These are phyloP conservation scores for Lasioglossum marginatum DNA, from an alignment of 2,888 invertebrate species.

Conservation along the genomic window DNA sequence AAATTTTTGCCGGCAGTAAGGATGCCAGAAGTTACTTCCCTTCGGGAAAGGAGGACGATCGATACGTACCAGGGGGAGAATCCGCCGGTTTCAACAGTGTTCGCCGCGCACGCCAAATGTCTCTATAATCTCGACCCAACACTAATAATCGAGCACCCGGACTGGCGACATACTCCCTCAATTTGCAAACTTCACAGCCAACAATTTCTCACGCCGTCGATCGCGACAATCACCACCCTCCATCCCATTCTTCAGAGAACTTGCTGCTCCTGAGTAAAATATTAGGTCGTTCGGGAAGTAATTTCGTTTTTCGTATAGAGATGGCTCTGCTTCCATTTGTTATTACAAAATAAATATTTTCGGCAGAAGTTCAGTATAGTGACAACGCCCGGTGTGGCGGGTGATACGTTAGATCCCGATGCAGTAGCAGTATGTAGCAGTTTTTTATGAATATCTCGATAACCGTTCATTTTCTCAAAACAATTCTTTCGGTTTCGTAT, in stretches of 20 bases:
- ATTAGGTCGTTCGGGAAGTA: too few relatives aligned
- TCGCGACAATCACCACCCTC: background rate
- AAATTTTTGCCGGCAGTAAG: slow-evolving; percentile 47
- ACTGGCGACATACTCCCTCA: background rate
- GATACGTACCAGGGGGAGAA: slow-evolving; percentile 35
- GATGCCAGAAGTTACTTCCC: slow-evolving; percentile 42
- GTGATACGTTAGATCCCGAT: too few relatives aligned
- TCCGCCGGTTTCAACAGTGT: slow-evolving; percentile 6
- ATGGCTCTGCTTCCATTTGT: too few relatives aligned
- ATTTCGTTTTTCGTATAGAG: too few relatives aligned
- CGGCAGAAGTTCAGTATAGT: too few relatives aligned
- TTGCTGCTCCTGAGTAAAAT: background rate
- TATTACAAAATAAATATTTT: too few relatives aligned
- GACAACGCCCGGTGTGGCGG: too few relatives aligned
- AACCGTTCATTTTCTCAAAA: too few relatives aligned
- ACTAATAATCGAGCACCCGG: slow-evolving; percentile 5
- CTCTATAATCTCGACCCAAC: slow-evolving; percentile 32
- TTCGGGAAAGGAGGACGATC: slow-evolving; percentile 53
- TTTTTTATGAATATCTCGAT: too few relatives aligned
- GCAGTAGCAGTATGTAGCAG: too few relatives aligned
- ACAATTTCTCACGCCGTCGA: slow-evolving; percentile 5
- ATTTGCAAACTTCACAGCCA: background rate
- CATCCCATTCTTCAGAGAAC: background rate
- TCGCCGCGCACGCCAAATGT: slow-evolving; percentile 22
- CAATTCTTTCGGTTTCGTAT: too few relatives aligned